Evolutionary conservation across 1,140 invertebrate genomes (phyloP), one percentile per base, ranked within the genome.

Genomic region (Megalonaias nervosa): DNA sequence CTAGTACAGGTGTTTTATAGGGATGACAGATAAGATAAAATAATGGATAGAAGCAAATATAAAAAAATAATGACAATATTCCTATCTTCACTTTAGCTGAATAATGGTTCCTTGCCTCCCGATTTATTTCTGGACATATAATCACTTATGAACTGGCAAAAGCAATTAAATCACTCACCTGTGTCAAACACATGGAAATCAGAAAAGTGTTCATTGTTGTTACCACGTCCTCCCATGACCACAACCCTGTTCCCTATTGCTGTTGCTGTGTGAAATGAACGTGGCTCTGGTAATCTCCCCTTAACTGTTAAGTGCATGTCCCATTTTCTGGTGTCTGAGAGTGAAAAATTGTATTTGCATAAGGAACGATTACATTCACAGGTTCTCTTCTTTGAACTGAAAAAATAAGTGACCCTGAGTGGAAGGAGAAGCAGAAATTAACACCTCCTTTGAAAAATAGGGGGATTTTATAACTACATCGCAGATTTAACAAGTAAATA

Each of bases 181-280:
- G 83, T 75, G 74, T 89, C 86, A 83, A 89, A 88, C 26, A 89
- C 81, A 69, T 89, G 85, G 38, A 89, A 26, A 74, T 88, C 89
- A 67, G 76, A 78, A 81, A 86, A 88, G 75, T 90, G 89, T 31
- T 85, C 67, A 66, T 90, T 84, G 23, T 85, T 67, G 21, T 74
- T 61, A 13, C 86, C 83, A 62, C 89, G 76, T 6, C 89, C 89
- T 17, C 89, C 89, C 38, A 89, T 77, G 13, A 90, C 74, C 16
- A 89, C 81, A 15, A 87, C 82, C 65, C 82, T 71, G 5, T 85
- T 83, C 1, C 87, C 89, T 56, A 88, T 81, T 59, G 84, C 82
- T 23, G 84, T 84, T 2, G 82, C 74, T 38, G 88, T 79, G 69
- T 90, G 89, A 62, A 90, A 91, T 23, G 90, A 90, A 19, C 90